These are phyloP conservation scores for Coenonympha glycerion DNA, from an alignment of 2,888 invertebrate genomes.

Conservation along the genomic window DNA sequence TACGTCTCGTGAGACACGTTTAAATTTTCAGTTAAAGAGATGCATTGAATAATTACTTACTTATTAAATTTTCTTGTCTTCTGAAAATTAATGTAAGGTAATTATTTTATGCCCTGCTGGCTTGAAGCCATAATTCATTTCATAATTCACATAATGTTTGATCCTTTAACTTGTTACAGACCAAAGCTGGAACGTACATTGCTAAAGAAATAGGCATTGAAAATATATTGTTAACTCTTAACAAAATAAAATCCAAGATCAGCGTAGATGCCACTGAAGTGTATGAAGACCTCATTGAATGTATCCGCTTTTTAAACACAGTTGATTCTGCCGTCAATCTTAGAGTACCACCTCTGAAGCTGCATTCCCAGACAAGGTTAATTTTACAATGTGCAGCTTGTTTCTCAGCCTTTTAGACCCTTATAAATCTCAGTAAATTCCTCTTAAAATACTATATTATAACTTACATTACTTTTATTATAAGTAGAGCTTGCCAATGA, in stretches of 20 bases:
- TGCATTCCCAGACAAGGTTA: conserved; percentile 64
- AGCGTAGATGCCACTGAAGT: conserved; percentile 50
- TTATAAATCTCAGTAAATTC: too few relatives aligned
- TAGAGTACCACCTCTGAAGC: conserved; percentile 48
- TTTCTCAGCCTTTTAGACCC: too few relatives aligned
- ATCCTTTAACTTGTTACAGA: conserved; percentile 43
- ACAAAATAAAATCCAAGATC: conserved; percentile 57
- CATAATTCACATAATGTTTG: conserved; percentile 1
- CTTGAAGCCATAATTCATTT: too few relatives aligned
- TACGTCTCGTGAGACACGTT: too few relatives aligned
- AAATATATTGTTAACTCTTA: conserved; percentile 55
- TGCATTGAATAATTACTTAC: too few relatives aligned
- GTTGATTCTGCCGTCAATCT: conserved; percentile 57
- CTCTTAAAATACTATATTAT: too few relatives aligned
- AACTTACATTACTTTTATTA: too few relatives aligned
- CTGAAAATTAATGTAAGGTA: too few relatives aligned
- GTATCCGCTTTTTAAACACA: conserved; percentile 56
- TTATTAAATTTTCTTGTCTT: too few relatives aligned
- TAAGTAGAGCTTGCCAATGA: too few relatives aligned
- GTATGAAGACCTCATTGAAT: conserved; percentile 63
- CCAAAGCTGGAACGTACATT: conserved; percentile 69
- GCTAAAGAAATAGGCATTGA: conserved; percentile 67
- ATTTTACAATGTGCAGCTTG: neutral
- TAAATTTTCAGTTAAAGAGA: too few relatives aligned
- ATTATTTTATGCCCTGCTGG: too few relatives aligned